Evolutionary conservation across 2,888 invertebrate genomes (phyloP).

Genomic region (Orchestes rusci): DNA sequence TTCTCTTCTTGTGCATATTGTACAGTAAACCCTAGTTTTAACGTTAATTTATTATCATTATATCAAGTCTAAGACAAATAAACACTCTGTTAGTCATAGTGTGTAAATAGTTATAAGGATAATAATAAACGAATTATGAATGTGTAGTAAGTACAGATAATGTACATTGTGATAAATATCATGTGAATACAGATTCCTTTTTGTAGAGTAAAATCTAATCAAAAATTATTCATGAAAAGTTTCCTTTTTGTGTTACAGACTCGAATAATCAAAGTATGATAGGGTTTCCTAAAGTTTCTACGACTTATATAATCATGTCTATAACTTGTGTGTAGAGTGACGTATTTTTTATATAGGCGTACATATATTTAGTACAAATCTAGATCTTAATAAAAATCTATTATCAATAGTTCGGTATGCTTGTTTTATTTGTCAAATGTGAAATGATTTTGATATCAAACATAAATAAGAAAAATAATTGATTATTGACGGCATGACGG

Average conservation of each 20-base stretch:
- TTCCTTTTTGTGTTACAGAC: too few species aligned
- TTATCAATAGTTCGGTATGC: slow-evolving; percentile 22
- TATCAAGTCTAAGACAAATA: slow-evolving; percentile 30
- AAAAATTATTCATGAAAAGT: too few species aligned
- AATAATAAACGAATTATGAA: slow-evolving; percentile 35
- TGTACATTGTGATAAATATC: slow-evolving; percentile 38
- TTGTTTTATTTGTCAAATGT: slow-evolving; percentile 10
- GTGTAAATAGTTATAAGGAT: too few species aligned
- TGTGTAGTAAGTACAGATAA: slow-evolving; percentile 36
- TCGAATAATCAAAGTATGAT: too few species aligned
- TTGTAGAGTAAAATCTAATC: too few species aligned
- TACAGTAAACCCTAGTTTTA: not conserved
- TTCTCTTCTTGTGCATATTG: not conserved
- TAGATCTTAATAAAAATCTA: slow-evolving; percentile 36
- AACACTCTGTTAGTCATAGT: too few species aligned
- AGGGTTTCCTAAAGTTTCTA: too few species aligned
- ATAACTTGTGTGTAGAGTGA: slow-evolving; percentile 43
- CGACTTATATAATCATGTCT: slow-evolving; percentile 31
- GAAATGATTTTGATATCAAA: not conserved
- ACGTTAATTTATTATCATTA: slow-evolving; percentile 4
- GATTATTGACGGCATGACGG: too few species aligned
- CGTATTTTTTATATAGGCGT: slow-evolving; percentile 47
- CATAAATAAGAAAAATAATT: not conserved
- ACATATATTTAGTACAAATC: slow-evolving; percentile 46
- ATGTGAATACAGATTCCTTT: too few species aligned